Conservation (phyloP, 2,888 invertebrate species). For the Mythimna impura region DNA sequence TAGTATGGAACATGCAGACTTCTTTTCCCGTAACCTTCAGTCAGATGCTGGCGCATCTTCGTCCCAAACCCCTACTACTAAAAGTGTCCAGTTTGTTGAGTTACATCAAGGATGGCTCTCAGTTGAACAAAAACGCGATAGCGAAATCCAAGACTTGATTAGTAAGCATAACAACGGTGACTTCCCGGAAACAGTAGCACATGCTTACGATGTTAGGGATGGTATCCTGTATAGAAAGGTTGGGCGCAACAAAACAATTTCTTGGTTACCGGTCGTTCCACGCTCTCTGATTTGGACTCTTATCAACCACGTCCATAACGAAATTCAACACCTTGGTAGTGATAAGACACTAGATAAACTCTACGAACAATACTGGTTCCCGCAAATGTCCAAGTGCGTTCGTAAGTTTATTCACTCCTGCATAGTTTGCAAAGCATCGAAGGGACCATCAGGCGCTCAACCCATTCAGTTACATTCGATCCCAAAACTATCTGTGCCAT, state of each 20-base stretch:
- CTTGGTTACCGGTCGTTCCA: too few relatives aligned
- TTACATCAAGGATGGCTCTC: not conserved
- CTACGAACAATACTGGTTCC: constrained; percentile 30
- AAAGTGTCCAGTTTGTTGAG: not conserved
- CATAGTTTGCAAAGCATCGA: constrained; percentile 26
- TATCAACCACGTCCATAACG: constrained; percentile 19
- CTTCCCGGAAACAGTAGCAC: constrained; percentile 13
- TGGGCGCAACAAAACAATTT: constrained; percentile 38
- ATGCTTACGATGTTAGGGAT: constrained; percentile 63
- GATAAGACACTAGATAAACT: constrained; percentile 24
- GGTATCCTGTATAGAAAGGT: constrained; percentile 62
- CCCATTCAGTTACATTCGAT: not conserved
- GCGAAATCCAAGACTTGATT: constrained; percentile 36
- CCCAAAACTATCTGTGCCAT: too few relatives aligned
- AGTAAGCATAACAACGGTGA: constrained; percentile 21
- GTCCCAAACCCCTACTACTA: constrained; percentile 18
- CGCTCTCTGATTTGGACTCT: constrained; percentile 51
- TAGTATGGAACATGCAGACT: constrained; percentile 62
- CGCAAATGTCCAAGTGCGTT: not conserved
- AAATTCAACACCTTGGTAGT: constrained; percentile 1
- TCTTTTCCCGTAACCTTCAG: constrained; percentile 31
- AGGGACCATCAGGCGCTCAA: constrained; percentile 31
- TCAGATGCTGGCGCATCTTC: not conserved
- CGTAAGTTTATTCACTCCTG: constrained; percentile 18
- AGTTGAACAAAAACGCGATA: not conserved